These are phyloP conservation scores for Anolis sagrei DNA, from an alignment of 2,113 vertebrate genomes.

Conservation along the genomic window DNA sequence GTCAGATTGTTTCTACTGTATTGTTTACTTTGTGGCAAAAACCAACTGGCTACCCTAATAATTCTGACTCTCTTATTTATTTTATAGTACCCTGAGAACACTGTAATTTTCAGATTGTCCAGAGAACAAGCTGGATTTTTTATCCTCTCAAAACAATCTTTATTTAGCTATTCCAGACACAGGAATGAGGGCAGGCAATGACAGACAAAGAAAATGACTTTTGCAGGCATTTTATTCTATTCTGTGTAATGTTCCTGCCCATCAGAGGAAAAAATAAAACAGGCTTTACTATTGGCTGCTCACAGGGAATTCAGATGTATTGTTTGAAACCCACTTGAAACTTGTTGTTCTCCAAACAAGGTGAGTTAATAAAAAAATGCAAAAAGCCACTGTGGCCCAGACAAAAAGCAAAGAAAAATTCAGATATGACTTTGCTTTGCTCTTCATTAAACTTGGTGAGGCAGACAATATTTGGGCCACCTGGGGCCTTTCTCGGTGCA, in stretches of 20 bases:
- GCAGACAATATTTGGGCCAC: conserved; percentile 3
- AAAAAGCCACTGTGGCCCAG: background rate
- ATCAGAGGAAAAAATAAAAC: background rate
- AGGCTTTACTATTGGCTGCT: background rate
- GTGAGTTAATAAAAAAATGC: background rate
- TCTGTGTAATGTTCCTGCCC: background rate
- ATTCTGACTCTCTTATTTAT: background rate
- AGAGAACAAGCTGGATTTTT: background rate
- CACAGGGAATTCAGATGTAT: background rate
- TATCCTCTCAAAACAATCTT: background rate
- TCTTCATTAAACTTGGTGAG: background rate
- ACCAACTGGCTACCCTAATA: background rate
- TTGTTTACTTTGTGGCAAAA: background rate
- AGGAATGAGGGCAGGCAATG: background rate
- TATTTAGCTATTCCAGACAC: background rate
- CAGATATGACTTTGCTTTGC: background rate
- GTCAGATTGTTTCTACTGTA: background rate
- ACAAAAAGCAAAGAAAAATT: conserved; percentile 8
- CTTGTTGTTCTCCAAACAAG: background rate
- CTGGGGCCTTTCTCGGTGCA: background rate
- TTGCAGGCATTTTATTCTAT: background rate
- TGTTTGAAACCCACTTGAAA: background rate
- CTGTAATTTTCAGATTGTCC: background rate
- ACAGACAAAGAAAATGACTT: background rate
- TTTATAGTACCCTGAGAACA: background rate